phyloP scores from a whole-genome alignment of 2,797 vertebrate genomes.

The Paguma larvata region DNA sequence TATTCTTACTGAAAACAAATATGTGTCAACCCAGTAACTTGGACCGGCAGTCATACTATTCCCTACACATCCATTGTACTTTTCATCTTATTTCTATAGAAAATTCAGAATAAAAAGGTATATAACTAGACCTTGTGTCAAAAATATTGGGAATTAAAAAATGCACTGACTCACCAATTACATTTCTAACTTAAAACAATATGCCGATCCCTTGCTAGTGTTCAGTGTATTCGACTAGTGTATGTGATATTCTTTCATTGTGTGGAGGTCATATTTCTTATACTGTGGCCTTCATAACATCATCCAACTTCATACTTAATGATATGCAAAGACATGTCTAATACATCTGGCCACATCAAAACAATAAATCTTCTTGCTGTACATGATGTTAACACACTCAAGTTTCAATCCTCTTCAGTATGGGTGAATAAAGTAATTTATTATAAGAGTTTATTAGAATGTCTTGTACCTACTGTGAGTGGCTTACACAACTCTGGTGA shows the following conservation, averaged over 20 bases:
- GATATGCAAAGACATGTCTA: conserved; percentile 1
- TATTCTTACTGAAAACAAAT: neutral
- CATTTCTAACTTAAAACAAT: neutral
- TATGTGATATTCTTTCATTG: neutral
- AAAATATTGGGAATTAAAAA: conserved; percentile 50
- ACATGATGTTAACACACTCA: neutral
- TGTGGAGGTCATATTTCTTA: neutral
- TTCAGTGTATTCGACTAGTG: neutral
- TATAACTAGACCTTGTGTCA: neutral
- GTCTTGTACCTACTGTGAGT: neutral
- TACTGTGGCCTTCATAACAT: neutral
- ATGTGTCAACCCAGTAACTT: conserved; percentile 54
- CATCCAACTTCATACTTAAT: neutral
- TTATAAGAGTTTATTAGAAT: neutral
- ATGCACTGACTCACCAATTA: neutral
- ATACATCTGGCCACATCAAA: neutral
- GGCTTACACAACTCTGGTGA: neutral
- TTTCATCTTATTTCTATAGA: conserved; percentile 34
- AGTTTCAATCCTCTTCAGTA: neutral
- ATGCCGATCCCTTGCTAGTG: neutral
- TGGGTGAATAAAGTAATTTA: neutral
- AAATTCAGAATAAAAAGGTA: neutral
- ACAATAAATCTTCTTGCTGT: neutral
- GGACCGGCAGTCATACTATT: conserved; percentile 62
- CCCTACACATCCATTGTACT: neutral